phyloP scores from a whole-genome alignment of 2,797 vertebrate species.

The Thamnophis elegans region DNA sequence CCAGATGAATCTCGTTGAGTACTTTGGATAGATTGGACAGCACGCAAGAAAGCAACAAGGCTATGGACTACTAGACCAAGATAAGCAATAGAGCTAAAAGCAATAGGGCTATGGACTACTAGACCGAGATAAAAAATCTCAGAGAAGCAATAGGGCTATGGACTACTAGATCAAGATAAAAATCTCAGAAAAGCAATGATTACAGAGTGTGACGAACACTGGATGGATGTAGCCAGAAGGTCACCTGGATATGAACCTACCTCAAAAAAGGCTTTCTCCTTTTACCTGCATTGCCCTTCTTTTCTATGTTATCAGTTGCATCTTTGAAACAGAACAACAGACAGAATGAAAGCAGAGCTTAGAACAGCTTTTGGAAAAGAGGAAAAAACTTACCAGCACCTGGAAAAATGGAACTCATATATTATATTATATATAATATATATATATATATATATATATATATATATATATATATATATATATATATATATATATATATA shows the following conservation, averaged over 20 bases:
- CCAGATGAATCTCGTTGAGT: not conserved
- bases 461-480: too few relatives aligned
- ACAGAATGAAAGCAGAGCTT: not conserved
- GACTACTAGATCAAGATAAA: not conserved
- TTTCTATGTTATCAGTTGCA: not conserved
- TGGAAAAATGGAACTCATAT: too few relatives aligned
- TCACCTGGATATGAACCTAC: not conserved
- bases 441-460: too few relatives aligned
- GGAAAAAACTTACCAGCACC: not conserved
- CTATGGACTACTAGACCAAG: not conserved
- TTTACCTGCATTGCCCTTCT: not conserved
- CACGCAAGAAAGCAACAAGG: not conserved
- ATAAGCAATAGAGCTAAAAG: not conserved
- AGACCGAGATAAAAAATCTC: too few relatives aligned
- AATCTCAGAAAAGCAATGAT: not conserved
- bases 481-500: too few relatives aligned
- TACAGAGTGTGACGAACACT: not conserved
- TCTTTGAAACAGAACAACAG: not conserved
- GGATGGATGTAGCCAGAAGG: not conserved
- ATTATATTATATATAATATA: too few relatives aligned
- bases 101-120: too few relatives aligned
- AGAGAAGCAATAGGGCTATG: too few relatives aligned
- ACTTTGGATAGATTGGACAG: not conserved
- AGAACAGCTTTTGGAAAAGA: not conserved
- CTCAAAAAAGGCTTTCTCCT: not conserved